A percentile compares a stretch with the other conserved stretches of the same genome.
These are phyloP conservation scores for Chloropsis hardwickii DNA, from an alignment of 2,113 vertebrate species.

Conservation along the genomic window DNA sequence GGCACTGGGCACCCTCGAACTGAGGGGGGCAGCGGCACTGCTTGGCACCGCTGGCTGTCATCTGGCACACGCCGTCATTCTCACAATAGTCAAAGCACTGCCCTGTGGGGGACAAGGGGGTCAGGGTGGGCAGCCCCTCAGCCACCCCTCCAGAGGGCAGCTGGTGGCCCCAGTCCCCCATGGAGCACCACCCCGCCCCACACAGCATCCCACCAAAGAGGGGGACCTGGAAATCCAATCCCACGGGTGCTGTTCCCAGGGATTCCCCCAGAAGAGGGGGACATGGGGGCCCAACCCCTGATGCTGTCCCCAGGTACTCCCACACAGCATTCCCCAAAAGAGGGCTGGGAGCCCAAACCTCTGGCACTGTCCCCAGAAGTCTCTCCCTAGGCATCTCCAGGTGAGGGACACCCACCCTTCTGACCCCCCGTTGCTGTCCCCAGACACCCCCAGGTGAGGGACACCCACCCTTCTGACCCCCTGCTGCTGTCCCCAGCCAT, in stretches of 20 bases:
- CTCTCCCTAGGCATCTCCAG: background rate
- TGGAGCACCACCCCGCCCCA: accelerated
- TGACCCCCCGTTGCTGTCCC: background rate
- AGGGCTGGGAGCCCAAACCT: background rate
- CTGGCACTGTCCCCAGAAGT: background rate
- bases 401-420: background rate
- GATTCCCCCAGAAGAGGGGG: background rate
- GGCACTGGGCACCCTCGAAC: constrained; percentile 81
- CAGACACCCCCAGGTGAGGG: background rate
- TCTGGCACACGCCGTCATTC: constrained; percentile 84
- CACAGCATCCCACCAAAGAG: background rate
- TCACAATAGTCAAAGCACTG: constrained; percentile 88
- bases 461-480: accelerated
- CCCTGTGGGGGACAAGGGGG: constrained; percentile 36
- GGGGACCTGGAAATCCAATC: constrained; percentile 47
- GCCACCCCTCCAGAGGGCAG: background rate
- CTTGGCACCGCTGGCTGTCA: constrained; percentile 76
- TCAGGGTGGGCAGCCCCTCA: background rate
- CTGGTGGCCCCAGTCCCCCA: background rate
- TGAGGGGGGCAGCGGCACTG: constrained; percentile 82
- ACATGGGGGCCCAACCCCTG: no score
- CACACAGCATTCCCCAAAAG: background rate
- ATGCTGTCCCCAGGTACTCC: background rate
- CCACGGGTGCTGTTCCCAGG: background rate
- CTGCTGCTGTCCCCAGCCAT: background rate